Evolutionary conservation across 1,140 invertebrate species (phyloP), one percentile per base, ranked within the genome.

Genomic region (Coptotermes formosanus): DNA sequence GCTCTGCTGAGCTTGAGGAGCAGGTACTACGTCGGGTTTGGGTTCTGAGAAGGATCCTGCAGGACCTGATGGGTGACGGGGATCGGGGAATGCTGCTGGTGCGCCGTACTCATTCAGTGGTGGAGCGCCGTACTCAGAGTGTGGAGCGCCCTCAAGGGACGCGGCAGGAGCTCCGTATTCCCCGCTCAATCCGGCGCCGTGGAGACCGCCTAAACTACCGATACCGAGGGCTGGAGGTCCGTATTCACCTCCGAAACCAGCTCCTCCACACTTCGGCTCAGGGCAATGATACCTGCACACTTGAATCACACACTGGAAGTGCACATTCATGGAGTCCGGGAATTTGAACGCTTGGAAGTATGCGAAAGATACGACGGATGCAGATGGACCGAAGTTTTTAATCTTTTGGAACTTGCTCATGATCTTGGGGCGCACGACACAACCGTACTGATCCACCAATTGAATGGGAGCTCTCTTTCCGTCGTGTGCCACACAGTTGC

Each of bases 281-380:
- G 97, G 97, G 89, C 97, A 98, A 89, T 98, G 97, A 90, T 97
- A 97, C 86, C 97, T 93, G 88, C 97, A 98, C 4, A 98, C 97
- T 92, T 98, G 97, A 88, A 98, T 98, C 3, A 98, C 97, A 90
- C 97, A 98, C 90, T 98, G 97, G 95, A 98, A 98, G 93, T 98
- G 97, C 3, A 98, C 97, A 89, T 98, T 98, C 97, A 98, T 98
- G 21, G 97, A 98, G 90, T 98, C 97, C 0, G 97, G 97, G 94
- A 98, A 98, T 91, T 98, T 98, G 92, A 98, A 98, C 2, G 97
- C 97, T 92, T 97, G 96, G 95, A 98, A 98, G 91, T 98, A 97
- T 4, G 97, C 97, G 89, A 98, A 98, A 83, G 96, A 97, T 2
- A 98, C 96, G 0, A 98, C 97, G 0, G 97, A 97, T 11, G 97